Conservation (phyloP, 2,797 vertebrate genomes). For the Micromesistius poutassou region DNA sequence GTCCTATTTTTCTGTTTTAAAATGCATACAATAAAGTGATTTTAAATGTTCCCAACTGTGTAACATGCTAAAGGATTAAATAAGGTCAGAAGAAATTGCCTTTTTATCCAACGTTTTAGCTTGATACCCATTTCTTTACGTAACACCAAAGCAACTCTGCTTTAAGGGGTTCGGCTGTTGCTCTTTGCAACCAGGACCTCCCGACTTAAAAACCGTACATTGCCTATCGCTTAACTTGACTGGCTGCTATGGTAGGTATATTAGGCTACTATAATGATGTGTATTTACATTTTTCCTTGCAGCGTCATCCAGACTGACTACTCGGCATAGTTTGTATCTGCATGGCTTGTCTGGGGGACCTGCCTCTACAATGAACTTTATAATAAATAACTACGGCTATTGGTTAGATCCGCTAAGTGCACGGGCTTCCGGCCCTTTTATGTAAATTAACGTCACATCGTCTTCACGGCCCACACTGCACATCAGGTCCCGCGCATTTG, state of each 20-base stretch:
- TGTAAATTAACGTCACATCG: conserved; percentile 29
- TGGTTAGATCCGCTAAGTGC: conserved; percentile 34
- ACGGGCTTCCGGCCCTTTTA: conserved; percentile 48
- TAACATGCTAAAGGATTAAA: not conserved
- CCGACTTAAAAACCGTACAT: conserved; percentile 32
- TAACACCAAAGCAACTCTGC: not conserved
- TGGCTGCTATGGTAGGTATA: conserved; percentile 38
- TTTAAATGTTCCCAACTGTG: conserved; percentile 42
- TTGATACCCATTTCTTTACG: conserved; percentile 12
- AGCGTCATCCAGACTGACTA: conserved; percentile 39
- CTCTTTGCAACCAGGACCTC: conserved; percentile 35
- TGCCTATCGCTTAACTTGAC: conserved; percentile 18
- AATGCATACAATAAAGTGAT: conserved; percentile 13
- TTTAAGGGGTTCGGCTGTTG: conserved; percentile 10
- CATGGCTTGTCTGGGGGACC: conserved; percentile 62
- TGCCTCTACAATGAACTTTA: conserved; percentile 39
- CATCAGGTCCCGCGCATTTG: conserved; percentile 37
- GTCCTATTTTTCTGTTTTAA: conserved; percentile 25
- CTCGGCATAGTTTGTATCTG: conserved; percentile 59
- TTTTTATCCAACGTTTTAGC: not conserved
- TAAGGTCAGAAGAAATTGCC: not conserved
- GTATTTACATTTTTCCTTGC: conserved; percentile 44
- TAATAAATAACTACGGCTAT: conserved; percentile 33
- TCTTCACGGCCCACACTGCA: conserved; percentile 44
- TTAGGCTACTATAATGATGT: conserved; percentile 40